Base-by-base conservation (phyloP, 2,113 vertebrate genomes). In the Oriolus oriolus region DNA sequence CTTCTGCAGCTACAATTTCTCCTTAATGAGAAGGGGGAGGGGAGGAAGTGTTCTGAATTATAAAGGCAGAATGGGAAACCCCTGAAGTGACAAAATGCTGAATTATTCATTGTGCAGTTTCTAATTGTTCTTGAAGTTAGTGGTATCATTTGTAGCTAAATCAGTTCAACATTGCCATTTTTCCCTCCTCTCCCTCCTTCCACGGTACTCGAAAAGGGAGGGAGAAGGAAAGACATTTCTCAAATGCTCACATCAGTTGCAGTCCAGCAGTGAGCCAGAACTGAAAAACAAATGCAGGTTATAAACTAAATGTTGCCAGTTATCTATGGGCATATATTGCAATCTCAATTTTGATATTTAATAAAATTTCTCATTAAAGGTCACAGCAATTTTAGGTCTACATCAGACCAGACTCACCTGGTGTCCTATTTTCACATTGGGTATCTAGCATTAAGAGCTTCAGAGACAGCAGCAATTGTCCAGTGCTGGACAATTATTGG, bases 61-160 rank as follows among this genome's bases (percentile, higher is more conserved):
- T 17, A 63, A 95, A 93, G 90, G 90, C 65, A 93, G 91, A 90
- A 96, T 44, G 69, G 96, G 97, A 98, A 95, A 97, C 96, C 95
- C 96, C 77, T 97, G 95, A 98, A 98, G 97, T 98, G 97, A 94
- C 97, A 98, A 98, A 97, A 85, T 31, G 44, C 94, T 98, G 98
- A 98, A 98, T 99, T 98, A 98, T 98, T 98, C 97, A 98, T 98
- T 83, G 45, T 59, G 53, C 41, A 11, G 42, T 81, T 97, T 87
- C 61, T 94, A 96, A 94, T 96, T 97, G 96, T 96, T 97, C 94
- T 86, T 90, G 78, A 96, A 95, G 65, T 79, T 82, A 69, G 33
- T 0, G 0, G 28, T 60, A 74, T 33, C 22, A 28, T 95, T 95
- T 75, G 81, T 63, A 89, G 86, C n/a, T 83, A 75, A 78, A 92